A percentile compares a stretch with the other conserved stretches of the same genome.
Evolutionary conservation across 1,140 invertebrate genomes (phyloP).

Genomic region (Drosophila gunungcola): DNA sequence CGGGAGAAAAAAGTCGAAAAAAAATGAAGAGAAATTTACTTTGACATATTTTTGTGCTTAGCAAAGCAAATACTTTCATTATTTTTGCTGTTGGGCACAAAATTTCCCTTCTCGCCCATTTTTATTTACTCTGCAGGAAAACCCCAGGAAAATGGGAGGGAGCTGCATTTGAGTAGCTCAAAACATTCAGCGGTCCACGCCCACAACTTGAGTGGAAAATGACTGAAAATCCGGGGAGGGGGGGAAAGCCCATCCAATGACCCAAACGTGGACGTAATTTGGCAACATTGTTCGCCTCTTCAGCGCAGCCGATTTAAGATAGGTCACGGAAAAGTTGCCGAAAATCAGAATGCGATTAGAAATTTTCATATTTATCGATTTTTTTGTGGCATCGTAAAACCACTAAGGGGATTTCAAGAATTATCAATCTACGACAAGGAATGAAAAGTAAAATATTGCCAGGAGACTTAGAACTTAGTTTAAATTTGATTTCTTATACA

Average conservation of each 20-base stretch:
- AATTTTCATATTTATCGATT: constrained; percentile 39
- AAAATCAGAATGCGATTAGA: constrained; percentile 23
- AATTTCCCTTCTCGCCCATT: constrained; percentile 60
- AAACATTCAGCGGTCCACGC: constrained; percentile 44
- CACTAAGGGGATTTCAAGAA: not conserved
- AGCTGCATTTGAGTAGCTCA: constrained; percentile 45
- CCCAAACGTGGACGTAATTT: constrained; percentile 42
- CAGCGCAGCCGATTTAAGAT: constrained; percentile 34
- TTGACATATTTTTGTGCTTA: constrained; percentile 84
- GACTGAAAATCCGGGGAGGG: constrained; percentile 9
- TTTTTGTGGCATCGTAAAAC: constrained; percentile 17
- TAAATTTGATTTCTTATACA: not conserved
- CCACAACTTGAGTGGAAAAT: constrained; percentile 31
- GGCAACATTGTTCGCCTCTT: constrained; percentile 15
- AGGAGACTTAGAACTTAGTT: too few species aligned
- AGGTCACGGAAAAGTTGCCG: constrained; percentile 29
- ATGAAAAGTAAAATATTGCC: not conserved
- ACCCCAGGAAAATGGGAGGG: constrained; percentile 17
- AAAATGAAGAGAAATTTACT: constrained; percentile 81
- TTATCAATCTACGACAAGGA: constrained; percentile 3
- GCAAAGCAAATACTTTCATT: constrained; percentile 83
- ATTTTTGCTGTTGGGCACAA: constrained; percentile 81
- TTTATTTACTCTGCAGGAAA: constrained; percentile 17
- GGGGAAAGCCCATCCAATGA: constrained; percentile 22
- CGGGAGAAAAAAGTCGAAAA: not conserved